Conservation (phyloP, 1,140 invertebrate species). For the Drosophila orena region DNA sequence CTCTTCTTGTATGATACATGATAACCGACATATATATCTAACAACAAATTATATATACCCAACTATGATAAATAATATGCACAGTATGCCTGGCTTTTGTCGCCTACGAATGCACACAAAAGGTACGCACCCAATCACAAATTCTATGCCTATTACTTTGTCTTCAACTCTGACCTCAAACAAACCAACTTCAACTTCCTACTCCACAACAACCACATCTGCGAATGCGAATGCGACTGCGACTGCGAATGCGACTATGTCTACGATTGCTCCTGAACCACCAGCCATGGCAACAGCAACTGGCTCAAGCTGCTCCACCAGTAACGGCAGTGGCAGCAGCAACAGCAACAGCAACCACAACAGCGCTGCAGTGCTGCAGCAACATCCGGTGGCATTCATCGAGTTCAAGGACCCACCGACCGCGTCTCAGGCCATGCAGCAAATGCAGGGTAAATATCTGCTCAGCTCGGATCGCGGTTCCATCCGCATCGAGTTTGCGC, state of each 20-base stretch:
- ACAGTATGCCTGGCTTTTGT: slow-evolving; percentile 97
- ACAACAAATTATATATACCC: slow-evolving; percentile 46
- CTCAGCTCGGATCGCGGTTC: slow-evolving; percentile 97
- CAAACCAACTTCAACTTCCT: slow-evolving; percentile 72
- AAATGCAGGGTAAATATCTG: slow-evolving; percentile 97
- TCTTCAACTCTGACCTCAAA: slow-evolving; percentile 71
- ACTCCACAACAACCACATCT: slow-evolving; percentile 37
- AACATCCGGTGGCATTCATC: slow-evolving; percentile 94
- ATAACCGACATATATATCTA: slow-evolving; percentile 62
- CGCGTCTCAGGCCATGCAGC: slow-evolving; percentile 95
- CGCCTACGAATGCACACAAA: slow-evolving; percentile 98
- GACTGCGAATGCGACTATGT: not conserved
- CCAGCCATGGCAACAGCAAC: slow-evolving; percentile 45
- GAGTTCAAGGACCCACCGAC: slow-evolving; percentile 97
- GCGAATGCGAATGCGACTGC: slow-evolving; percentile 5
- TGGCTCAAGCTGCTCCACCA: slow-evolving; percentile 51
- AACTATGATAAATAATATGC: slow-evolving; percentile 83
- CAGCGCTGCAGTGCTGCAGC: slow-evolving; percentile 40
- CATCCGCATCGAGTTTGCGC: slow-evolving; percentile 99
- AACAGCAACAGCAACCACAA: slow-evolving; percentile 7
- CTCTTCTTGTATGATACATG: slow-evolving; percentile 77
- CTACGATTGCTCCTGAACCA: slow-evolving; percentile 3
- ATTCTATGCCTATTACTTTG: slow-evolving; percentile 82
- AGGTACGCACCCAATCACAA: slow-evolving; percentile 88
- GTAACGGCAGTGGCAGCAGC: slow-evolving; percentile 16